Percentiles rank a stretch among this genome's conserved stretches.
phyloP scores from a whole-genome alignment of 2,888 invertebrate genomes.

The Leucophenga montana region DNA sequence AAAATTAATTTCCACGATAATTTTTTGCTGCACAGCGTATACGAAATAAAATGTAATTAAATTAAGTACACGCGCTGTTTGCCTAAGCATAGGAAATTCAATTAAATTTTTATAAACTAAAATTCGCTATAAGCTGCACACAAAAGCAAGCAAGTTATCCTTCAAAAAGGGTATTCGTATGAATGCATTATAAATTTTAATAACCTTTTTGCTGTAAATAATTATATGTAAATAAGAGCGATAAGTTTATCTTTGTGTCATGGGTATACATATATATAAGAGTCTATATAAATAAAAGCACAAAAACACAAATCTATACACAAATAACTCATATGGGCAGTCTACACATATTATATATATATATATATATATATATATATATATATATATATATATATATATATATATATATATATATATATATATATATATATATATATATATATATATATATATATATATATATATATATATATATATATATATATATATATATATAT shows the following conservation, averaged over 20 bases:
- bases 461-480: background rate
- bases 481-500: background rate
- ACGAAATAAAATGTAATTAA: background rate
- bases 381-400: background rate
- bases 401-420: background rate
- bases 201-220: background rate
- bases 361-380: background rate
- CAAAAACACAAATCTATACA: conserved; percentile 3
- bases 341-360: background rate
- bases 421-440: background rate
- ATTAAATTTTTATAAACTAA: background rate
- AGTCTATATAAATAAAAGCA: conserved; percentile 7
- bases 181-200: conserved; percentile 16
- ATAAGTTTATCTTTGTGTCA: background rate
- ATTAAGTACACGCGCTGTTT: conserved; percentile 2
- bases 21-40: background rate
- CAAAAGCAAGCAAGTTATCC: too few relatives aligned
- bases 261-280: background rate
- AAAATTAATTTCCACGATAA: too few relatives aligned
- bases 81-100: conserved; percentile 7
- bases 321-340: background rate
- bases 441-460: background rate
- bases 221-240: conserved; percentile 16
- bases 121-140: too few relatives aligned
- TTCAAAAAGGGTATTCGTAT: background rate